Evolutionary conservation across 2,888 invertebrate genomes (phyloP), one percentile per base, ranked within the genome.

Genomic region (Euplagia quadripunctaria): DNA sequence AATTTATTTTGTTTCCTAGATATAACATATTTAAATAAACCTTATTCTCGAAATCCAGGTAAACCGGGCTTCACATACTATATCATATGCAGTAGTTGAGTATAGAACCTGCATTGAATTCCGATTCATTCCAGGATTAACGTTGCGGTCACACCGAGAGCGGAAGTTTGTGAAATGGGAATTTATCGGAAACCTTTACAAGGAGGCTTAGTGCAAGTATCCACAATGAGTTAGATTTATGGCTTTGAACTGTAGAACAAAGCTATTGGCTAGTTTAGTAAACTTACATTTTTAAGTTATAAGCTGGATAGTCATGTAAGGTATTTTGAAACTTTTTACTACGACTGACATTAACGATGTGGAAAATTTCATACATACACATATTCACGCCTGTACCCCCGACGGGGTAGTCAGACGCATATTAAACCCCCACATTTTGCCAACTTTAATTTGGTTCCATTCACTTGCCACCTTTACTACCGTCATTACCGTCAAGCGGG

Each of bases 21-120:
- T 68, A 20, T 41, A 65, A 31, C 49, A 66, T 71, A 71, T 42
- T 5, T 46, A 61, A 61, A 52, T 64, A 52, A 71, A 67, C 16
- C 55, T 17, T 46, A 41, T 41, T 6, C 31, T 65, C 31, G 12
- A 31, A 66, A 55, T 61, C 5, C 16, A 66, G 41, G 49, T 72
- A 68, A 67, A 58, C 71, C 20, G n/a, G 42, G 31, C 52, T 61
- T 16, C n/a, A 31, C 67, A 71, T 64, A 51, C 41, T 51, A 68
- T 71, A 76, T 73, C 72, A 75, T 65, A 65, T 46, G 52, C 64
- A 72, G 75, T 42, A 73, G 67, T 72, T 68, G 17, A 71, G 75
- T 75, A 77, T 71, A 74, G 79, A 81, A 82, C 73, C 75, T 73
- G 66, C 73, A 68, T 73, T 61, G 78, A 79, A 82, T 79, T 78